Evolutionary conservation across 2,888 invertebrate genomes (phyloP).

Genomic region (Hydraecia micacea): DNA sequence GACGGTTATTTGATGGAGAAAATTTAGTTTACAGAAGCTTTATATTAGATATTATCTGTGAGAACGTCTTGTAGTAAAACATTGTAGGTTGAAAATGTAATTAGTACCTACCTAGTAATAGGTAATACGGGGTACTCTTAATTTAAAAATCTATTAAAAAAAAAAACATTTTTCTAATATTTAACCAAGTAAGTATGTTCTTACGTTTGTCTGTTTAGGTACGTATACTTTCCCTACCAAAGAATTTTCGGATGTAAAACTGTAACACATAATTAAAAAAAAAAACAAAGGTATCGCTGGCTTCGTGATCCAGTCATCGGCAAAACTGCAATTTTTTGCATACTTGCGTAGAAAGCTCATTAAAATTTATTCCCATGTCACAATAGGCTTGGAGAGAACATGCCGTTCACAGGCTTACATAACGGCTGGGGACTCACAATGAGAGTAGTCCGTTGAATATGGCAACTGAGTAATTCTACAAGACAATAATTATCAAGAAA

Average conservation of each 20-base stretch:
- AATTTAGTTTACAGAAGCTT: not conserved
- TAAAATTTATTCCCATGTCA: constrained; percentile 80
- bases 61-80: not conserved
- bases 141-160: not conserved
- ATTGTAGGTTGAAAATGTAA: too few species aligned
- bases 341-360: constrained; percentile 76
- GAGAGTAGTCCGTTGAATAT: constrained; percentile 61
- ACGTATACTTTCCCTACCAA: not conserved
- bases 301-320: constrained; percentile 58
- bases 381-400: constrained; percentile 73
- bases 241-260: not conserved
- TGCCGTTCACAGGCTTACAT: constrained; percentile 63
- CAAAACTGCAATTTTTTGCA: constrained; percentile 64
- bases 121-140: too few species aligned
- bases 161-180: not conserved
- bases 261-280: constrained; percentile 5
- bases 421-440: constrained; percentile 59
- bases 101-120: too few species aligned
- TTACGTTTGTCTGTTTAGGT: not conserved
- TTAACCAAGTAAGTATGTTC: not conserved
- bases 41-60: not conserved
- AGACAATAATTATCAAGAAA: constrained; percentile 67
- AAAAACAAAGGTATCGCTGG: constrained; percentile 20
- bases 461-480: constrained; percentile 59
- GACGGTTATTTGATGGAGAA: too few species aligned